These are phyloP conservation scores for Drosophila anceps DNA, from an alignment of 2,888 invertebrate species.

Conservation along the genomic window DNA sequence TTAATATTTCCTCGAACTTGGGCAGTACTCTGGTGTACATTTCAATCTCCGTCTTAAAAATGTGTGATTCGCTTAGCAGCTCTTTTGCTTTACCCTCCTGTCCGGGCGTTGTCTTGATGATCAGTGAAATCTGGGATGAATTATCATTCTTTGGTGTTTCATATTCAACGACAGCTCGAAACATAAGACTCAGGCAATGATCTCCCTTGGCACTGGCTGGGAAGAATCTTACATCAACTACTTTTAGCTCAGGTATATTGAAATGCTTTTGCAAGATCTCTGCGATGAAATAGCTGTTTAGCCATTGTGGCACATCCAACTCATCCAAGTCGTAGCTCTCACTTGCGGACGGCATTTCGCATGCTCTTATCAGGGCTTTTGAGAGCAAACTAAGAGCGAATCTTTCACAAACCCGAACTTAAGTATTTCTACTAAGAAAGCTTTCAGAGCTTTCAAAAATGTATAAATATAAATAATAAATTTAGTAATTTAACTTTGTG, in stretches of 20 bases:
- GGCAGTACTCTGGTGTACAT: not conserved
- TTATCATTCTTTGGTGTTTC: not conserved
- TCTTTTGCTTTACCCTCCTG: not conserved
- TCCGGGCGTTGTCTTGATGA: slow-evolving; percentile 6
- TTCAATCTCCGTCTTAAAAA: slow-evolving; percentile 4
- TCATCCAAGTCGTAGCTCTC: slow-evolving; percentile 54
- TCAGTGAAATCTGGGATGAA: not conserved
- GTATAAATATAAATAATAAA: not conserved
- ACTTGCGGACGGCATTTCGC: not conserved
- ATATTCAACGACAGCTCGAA: slow-evolving; percentile 1
- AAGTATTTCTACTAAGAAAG: too few relatives aligned
- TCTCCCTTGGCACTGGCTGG: slow-evolving; percentile 13
- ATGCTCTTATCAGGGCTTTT: not conserved
- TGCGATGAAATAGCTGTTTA: slow-evolving; percentile 45
- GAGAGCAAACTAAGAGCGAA: not conserved
- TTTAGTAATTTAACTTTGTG: not conserved
- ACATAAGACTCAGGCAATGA: slow-evolving; percentile 1
- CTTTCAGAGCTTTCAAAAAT: not conserved
- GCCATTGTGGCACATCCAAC: slow-evolving; percentile 55
- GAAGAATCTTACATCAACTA: slow-evolving; percentile 3
- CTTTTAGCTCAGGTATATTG: slow-evolving; percentile 13
- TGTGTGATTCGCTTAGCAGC: not conserved
- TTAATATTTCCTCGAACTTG: not conserved
- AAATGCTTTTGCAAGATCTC: slow-evolving; percentile 34
- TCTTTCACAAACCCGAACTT: not conserved